Base-by-base conservation (phyloP, 1,140 invertebrate genomes). In the Helicoverpa zea region DNA sequence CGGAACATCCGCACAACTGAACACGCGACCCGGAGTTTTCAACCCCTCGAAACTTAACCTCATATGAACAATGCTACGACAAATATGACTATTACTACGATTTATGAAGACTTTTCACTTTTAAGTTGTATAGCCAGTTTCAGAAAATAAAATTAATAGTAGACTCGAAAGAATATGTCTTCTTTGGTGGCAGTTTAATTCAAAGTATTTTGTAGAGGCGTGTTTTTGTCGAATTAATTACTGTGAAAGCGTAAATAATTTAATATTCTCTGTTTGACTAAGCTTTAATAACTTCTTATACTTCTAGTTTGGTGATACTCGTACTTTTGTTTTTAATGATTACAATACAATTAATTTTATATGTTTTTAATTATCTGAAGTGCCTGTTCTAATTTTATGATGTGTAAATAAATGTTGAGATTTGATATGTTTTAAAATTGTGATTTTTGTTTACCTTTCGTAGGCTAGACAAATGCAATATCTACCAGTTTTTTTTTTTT, bases 21-120 rank as follows among this genome's bases (percentile, higher is more conserved):
- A 88, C 87, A 87, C 89, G 0, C 66, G 91, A 12, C 91, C 90
- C 16, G 91, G 89, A 0, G 89, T 91, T 14, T 88, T 88, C 81
- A 90, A 87, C 72, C 58, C 85, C 0, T 86, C 84, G 13, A 88
- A 87, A 74, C 87, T 90, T 1, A 91, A 89, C 75, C 75, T 88
- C 3, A 63, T 86, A 16, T 85, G 68, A 83, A 54, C 52, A 74
- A 23, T 35, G 56, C 14, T 43, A 43, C 23, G 23, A 23, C 23
- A 23, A 23, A 23, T 23, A 23, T 23, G 23, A 52, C 1, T 3
- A 12, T 47, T 64, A 3, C 2, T 59, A 59, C 56, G 18, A 59
- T 29, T 11, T 59, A 30, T 13, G 5, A 61, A 61, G 12, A 35
- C n/a, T n/a, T n/a, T n/a, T 35, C 23, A 12, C 1, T 35, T 61